Conservation (phyloP, 2,888 invertebrate genomes). For the Coleophora flavipennella region DNA sequence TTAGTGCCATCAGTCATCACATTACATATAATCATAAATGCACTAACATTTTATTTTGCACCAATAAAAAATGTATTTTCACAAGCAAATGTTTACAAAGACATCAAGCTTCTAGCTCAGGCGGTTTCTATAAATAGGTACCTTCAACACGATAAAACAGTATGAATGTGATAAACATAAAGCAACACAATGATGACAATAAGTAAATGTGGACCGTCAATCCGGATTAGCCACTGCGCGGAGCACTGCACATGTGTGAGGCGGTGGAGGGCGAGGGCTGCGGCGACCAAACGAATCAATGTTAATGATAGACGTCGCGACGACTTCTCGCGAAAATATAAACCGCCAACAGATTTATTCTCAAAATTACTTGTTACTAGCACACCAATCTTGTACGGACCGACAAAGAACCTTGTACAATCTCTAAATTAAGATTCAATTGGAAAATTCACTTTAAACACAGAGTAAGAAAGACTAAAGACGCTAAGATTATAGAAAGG, state of each 20-base stretch:
- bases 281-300: background rate
- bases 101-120: slow-evolving; percentile 52
- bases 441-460: slow-evolving; percentile 8
- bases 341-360: slow-evolving; percentile 2
- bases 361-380: background rate
- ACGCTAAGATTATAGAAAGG: slow-evolving; percentile 1
- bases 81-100: slow-evolving; percentile 47
- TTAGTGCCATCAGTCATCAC: slow-evolving; percentile 21
- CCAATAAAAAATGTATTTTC: slow-evolving; percentile 19
- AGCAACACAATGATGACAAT: slow-evolving; percentile 58
- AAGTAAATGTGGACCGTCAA: slow-evolving; percentile 46
- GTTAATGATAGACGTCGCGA: slow-evolving; percentile 4
- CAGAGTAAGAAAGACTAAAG: slow-evolving; percentile 1
- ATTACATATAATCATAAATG: slow-evolving; percentile 7
- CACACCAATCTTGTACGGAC: background rate
- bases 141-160: slow-evolving; percentile 60
- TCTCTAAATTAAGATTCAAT: slow-evolving; percentile 4
- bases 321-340: slow-evolving; percentile 5
- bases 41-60: slow-evolving; percentile 19
- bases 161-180: slow-evolving; percentile 56
- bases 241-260: slow-evolving; percentile 21
- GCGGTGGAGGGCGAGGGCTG: slow-evolving; percentile 12
- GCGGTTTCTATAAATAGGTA: slow-evolving; percentile 67
- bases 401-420: slow-evolving; percentile 1
- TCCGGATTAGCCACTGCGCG: slow-evolving; percentile 47